Percentiles rank a stretch among this genome's conserved stretches.
Conservation (phyloP, 2,797 vertebrate genomes). For the Anas georgica region DNA sequence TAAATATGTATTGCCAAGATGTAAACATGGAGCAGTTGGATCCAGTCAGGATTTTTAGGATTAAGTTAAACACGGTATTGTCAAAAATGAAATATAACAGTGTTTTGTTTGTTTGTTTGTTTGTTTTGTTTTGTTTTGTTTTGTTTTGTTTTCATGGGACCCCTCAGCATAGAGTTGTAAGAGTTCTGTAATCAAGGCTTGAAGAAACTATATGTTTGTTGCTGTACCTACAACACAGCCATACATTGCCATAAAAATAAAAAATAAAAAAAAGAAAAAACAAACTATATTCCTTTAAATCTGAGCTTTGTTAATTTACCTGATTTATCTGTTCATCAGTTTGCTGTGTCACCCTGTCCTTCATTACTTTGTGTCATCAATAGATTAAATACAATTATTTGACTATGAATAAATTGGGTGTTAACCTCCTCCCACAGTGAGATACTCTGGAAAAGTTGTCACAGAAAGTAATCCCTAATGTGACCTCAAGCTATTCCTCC, state of each 20-base stretch:
- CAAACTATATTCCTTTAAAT: neutral
- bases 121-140: neutral
- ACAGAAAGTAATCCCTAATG: constrained; percentile 55
- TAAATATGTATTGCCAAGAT: neutral
- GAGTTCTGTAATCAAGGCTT: neutral
- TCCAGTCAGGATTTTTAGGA: neutral
- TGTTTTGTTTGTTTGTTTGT: neutral
- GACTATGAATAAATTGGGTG: constrained; percentile 67
- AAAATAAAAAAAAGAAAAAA: neutral
- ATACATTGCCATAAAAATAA: neutral
- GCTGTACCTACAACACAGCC: neutral
- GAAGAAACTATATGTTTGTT: neutral
- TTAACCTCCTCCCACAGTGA: constrained; percentile 60
- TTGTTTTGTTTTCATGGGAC: neutral
- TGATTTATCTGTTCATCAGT: constrained; percentile 5
- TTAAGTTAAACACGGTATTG: neutral
- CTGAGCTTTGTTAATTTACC: neutral
- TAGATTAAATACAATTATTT: constrained; percentile 65
- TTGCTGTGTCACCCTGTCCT: constrained; percentile 44
- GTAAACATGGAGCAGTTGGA: neutral
- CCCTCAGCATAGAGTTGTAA: neutral
- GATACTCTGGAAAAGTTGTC: constrained; percentile 69
- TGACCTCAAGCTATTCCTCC: constrained; percentile 69
- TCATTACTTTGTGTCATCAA: constrained; percentile 36
- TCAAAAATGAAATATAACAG: neutral